Evolutionary conservation across 1,140 invertebrate species (phyloP), one percentile per base, ranked within the genome.

Genomic region (Coelopa frigida): DNA sequence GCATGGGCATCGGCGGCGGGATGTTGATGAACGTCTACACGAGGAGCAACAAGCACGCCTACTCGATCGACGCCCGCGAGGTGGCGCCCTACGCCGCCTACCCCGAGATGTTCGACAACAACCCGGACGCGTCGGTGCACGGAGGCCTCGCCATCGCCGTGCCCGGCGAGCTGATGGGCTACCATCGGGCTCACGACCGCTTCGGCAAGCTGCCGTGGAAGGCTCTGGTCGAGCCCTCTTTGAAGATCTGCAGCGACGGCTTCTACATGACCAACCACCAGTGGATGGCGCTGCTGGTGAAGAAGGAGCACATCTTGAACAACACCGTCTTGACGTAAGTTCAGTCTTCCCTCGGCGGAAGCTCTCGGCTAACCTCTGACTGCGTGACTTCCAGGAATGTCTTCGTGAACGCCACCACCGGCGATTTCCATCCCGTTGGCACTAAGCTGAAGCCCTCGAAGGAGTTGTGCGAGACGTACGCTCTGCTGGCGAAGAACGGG

Each of bases 101-200:
- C 5, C 50, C 64, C 27, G 73, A 84, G 18, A 88, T 91, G 83
- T 94, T 77, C 57, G 66, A 78, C 31, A 70, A 75, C 4, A 60
- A 76, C 51, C 53, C 59, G 0, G 58, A 66, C 10, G 70, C 77
- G 38, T 57, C 60, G 0, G 3, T 46, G 2, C 10, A 23, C 11
- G 92, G 91, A 48, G 77, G 80, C 2, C 59, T 89, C 12, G 73
- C 92, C 3, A 80, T 94, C 18, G 90, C 78, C 0, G 85, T 96
- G 10, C 94, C 94, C 5, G 94, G 94, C 2, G 93, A 97, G 70
- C 58, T 97, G 1, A 80, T 81, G 48, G 94, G 93, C 3, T 92
- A 92, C 59, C 86, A 87, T 81, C 77, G 80, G 46, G 85, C 89
- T 1, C 84, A 94, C 62, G 70, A 83, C 55, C 75, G 75, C 42